These are phyloP conservation scores for Buathra laborator DNA, from an alignment of 2,888 invertebrate species.

Conservation along the genomic window DNA sequence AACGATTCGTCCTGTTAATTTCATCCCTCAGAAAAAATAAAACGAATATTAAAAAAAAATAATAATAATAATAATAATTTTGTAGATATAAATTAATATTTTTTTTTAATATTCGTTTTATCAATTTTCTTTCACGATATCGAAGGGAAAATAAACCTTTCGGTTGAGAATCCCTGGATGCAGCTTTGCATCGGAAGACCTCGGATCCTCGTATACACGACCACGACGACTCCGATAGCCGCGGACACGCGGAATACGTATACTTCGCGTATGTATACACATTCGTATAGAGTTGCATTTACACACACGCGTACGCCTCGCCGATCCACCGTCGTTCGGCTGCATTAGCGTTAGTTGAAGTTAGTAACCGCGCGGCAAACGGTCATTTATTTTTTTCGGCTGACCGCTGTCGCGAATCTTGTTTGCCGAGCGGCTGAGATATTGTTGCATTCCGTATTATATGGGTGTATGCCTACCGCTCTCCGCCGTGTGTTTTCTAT, in stretches of 20 bases:
- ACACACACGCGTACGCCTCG: conserved; percentile 50
- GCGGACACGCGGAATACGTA: conserved; percentile 61
- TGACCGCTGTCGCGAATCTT: conserved; percentile 72
- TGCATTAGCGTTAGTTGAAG: conserved; percentile 72
- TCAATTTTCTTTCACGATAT: background rate
- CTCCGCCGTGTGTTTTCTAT: conserved; percentile 32
- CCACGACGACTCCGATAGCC: conserved; percentile 57
- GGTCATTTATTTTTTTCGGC: conserved; percentile 68
- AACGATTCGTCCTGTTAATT: background rate
- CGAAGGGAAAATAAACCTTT: background rate
- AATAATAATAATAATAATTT: background rate
- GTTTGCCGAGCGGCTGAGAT: conserved; percentile 71
- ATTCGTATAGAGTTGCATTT: conserved; percentile 7
- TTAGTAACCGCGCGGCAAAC: conserved; percentile 62
- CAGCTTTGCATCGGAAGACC: conserved; percentile 60
- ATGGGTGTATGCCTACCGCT: conserved; percentile 65
- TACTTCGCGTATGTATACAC: conserved; percentile 24
- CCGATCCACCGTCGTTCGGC: conserved; percentile 73
- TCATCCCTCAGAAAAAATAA: background rate
- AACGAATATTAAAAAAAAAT: background rate
- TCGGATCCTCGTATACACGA: conserved; percentile 58
- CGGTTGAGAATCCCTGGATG: conserved; percentile 66
- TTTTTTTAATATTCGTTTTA: background rate
- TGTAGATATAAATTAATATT: too few relatives aligned
- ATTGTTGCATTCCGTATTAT: conserved; percentile 72